Base-by-base conservation (phyloP, 2,113 vertebrate genomes). In the Chauna torquata region DNA sequence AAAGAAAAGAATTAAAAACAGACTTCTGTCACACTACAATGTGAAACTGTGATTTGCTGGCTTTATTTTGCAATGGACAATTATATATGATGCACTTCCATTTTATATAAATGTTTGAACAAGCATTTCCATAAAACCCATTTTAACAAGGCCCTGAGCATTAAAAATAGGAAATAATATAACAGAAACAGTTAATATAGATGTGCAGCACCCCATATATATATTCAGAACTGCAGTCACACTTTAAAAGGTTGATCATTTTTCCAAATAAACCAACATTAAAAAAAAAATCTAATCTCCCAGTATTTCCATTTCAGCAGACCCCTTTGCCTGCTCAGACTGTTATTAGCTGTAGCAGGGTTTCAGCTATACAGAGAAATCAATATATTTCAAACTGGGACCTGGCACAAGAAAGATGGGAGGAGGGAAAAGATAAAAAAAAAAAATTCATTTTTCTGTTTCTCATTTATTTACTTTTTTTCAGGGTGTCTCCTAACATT, bases 1-100 rank as follows among this genome's bases (percentile, higher is more conserved):
- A 10, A 36, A 8, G 9, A 20, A 18, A 9, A 27, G 6, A 16
- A 3, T 5, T 16, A 3, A 0, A 8, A 49, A 44, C 4, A 57
- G 11, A 47, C 40, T 65, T 79, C 32, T 71, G 38, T 34, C 50
- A 81, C 38, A 81, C 50, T 75, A 15, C 62, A 77, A 8, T 2
- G 9, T 12, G 23, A 61, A 89, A 72, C 2, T 45, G 65, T 36
- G 47, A 69, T 82, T 85, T 82, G 58, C 32, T 84, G 40, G 36
- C 65, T 82, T 76, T 30, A 52, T 76, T 94, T 77, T 52, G 34
- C 84, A 92, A 85, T 11, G 47, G 23, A 44, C 7, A 8, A 71
- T 89, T 69, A 54, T 10, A 69, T 50, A 40, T 25, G 38, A 50
- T 7, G 38, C 23, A 24, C 32, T 13, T 14, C 16, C 36, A 32